Percentiles rank a stretch among this genome's conserved stretches.
Conservation (phyloP, 2,113 vertebrate genomes). For the Sciurus niger region DNA sequence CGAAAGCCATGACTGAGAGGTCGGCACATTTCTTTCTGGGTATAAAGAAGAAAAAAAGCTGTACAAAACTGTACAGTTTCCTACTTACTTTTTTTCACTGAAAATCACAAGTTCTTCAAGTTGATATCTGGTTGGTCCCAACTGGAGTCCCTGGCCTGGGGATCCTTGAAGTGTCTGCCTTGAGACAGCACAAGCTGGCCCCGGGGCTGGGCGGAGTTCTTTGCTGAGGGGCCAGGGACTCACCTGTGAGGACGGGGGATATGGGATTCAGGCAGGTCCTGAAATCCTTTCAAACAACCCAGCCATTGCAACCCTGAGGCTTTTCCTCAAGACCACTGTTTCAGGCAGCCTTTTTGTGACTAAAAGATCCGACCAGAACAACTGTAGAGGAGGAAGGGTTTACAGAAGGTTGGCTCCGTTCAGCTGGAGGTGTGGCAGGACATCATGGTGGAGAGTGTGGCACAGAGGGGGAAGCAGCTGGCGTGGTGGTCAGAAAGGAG, state of each 20-base stretch:
- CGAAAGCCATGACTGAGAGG: not conserved
- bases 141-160: not conserved
- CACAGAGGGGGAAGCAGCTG: no score
- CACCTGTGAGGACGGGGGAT: accelerated
- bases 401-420: no score
- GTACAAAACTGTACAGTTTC: not conserved
- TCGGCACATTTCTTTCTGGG: not conserved
- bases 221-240: not conserved
- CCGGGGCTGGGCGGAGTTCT: not conserved
- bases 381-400: no score
- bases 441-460: no score
- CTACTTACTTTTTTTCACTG: not conserved
- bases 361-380: no score
- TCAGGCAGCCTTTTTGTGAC: no score
- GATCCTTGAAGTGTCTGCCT: not conserved
- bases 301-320: accelerated
- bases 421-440: no score
- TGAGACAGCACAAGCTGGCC: no score
- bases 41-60: no score
- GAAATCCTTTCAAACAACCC: not conserved
- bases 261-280: not conserved
- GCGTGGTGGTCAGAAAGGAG: no score
- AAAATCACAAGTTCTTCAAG: not conserved
- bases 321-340: not conserved
- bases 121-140: no score